Evolutionary conservation across 2,888 invertebrate species (phyloP).

Genomic region (Tromatobia lineatoria): DNA sequence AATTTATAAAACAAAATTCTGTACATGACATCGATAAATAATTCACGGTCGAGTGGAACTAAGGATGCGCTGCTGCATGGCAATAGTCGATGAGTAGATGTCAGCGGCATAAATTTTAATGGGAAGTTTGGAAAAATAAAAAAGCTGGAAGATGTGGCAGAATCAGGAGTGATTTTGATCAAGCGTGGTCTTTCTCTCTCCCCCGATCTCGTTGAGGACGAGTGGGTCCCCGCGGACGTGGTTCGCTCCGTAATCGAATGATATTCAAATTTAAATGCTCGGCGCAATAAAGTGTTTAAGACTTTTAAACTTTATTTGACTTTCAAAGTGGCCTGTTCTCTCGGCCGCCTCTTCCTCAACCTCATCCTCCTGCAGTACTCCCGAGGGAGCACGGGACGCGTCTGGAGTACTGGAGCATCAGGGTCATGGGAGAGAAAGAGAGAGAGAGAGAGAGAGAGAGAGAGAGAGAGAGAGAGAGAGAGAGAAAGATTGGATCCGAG

Average conservation of each 20-base stretch:
- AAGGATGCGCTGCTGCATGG: neutral
- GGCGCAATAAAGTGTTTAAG: conserved; percentile 82
- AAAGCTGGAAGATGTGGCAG: conserved; percentile 16
- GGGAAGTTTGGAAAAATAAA: conserved; percentile 70
- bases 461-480: conserved; percentile 10
- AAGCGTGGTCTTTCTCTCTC: neutral
- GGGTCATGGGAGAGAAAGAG: conserved; percentile 7
- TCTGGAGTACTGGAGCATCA: conserved; percentile 18
- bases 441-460: conserved; percentile 29
- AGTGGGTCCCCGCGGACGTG: conserved; percentile 61
- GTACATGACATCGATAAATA: neutral
- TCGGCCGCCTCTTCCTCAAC: conserved; percentile 12
- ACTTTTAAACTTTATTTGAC: conserved; percentile 83
- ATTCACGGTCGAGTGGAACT: neutral
- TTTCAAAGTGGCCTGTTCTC: conserved; percentile 74
- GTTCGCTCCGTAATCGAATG: conserved; percentile 80
- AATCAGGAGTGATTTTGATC: conserved; percentile 1
- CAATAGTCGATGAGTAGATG: conserved; percentile 27
- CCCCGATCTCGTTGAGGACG: conserved; percentile 8
- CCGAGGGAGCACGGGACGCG: conserved; percentile 40
- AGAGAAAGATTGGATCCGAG: conserved; percentile 39
- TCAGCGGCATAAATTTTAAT: conserved; percentile 62
- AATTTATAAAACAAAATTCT: neutral
- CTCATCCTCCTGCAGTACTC: conserved; percentile 32
- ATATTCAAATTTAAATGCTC: conserved; percentile 83